These are phyloP conservation scores for Catagonus wagneri DNA, from an alignment of 2,113 vertebrate genomes.

Conservation along the genomic window DNA sequence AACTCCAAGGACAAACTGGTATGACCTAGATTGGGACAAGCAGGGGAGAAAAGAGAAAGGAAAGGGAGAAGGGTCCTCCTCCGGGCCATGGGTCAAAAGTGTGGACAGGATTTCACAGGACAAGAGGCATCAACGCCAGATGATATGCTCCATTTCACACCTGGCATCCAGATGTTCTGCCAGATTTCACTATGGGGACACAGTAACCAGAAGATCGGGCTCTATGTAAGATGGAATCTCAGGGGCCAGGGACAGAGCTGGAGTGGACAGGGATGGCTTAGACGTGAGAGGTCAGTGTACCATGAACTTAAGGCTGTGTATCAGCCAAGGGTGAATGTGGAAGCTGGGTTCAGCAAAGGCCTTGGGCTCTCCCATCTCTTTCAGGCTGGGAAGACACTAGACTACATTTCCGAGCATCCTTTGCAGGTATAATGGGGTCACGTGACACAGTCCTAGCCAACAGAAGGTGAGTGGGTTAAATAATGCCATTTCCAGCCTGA, in stretches of 20 bases:
- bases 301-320: not conserved
- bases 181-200: not conserved
- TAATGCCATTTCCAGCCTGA: not conserved
- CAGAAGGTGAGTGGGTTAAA: not conserved
- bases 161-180: not conserved
- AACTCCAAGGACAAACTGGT: slow-evolving; percentile 13
- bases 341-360: not conserved
- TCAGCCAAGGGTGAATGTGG: not conserved
- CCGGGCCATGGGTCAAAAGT: not conserved
- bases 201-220: not conserved
- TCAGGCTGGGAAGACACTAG: not conserved
- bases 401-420: not conserved
- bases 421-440: not conserved
- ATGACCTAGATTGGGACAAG: slow-evolving; percentile 64
- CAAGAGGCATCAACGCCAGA: not conserved
- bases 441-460: not conserved
- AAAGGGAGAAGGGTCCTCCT: not conserved
- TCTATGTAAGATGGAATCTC: not conserved
- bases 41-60: not conserved
- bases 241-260: not conserved
- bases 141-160: not conserved
- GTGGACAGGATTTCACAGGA: not conserved
- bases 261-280: not conserved
- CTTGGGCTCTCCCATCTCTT: not conserved
- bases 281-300: not conserved